Conservation (phyloP, 2,888 invertebrate genomes). For the Chaetogeoica ovagalla region DNA sequence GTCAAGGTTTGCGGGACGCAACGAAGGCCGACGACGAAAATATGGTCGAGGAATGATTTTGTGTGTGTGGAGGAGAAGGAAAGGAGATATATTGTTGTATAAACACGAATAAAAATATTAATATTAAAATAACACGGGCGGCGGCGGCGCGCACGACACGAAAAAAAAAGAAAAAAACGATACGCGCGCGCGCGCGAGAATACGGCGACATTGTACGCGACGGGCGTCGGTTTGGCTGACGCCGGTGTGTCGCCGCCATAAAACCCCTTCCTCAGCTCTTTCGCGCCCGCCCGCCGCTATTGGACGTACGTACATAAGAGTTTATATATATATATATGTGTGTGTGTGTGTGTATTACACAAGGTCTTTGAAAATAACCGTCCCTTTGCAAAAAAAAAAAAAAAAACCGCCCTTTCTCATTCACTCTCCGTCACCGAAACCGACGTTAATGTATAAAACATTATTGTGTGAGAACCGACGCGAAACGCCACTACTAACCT, state of each 20-base stretch:
- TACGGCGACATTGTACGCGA: too few relatives aligned
- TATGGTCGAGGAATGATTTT: too few relatives aligned
- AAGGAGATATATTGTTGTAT: too few relatives aligned
- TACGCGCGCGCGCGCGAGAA: neutral
- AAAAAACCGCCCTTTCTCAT: too few relatives aligned
- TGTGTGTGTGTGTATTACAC: too few relatives aligned
- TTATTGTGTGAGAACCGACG: neutral
- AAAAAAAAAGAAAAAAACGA: neutral
- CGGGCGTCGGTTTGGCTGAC: conserved; percentile 34
- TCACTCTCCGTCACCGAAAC: neutral
- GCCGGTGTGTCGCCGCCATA: conserved; percentile 42
- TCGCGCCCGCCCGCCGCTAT: neutral
- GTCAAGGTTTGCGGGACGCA: neutral
- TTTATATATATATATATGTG: too few relatives aligned
- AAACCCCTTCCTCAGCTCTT: neutral
- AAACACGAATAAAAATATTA: neutral
- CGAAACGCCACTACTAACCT: conserved; percentile 25
- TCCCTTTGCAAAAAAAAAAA: neutral
- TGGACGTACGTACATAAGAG: too few relatives aligned
- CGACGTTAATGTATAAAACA: too few relatives aligned
- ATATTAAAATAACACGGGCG: too few relatives aligned
- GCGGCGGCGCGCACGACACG: neutral
- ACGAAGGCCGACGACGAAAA: too few relatives aligned
- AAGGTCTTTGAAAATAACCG: neutral
- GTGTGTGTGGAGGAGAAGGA: too few relatives aligned